These are phyloP conservation scores for Callosobruchus maculatus DNA, from an alignment of 2,888 invertebrate genomes.

Conservation along the genomic window DNA sequence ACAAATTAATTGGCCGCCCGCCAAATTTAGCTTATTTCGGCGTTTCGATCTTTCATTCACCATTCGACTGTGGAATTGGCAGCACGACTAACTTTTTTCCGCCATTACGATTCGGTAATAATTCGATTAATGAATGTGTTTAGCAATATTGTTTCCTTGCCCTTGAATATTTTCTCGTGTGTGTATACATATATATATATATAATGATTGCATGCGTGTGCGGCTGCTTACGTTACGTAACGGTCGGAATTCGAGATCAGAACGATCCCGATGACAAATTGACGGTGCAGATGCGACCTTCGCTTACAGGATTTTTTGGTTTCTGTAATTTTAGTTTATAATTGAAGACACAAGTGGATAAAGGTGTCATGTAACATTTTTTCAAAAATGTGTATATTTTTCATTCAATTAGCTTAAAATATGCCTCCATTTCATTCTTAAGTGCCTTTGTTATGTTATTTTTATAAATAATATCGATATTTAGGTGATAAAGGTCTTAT, in stretches of 20 bases:
- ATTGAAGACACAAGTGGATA: no score
- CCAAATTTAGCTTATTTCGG: background rate
- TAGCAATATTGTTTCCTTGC: background rate
- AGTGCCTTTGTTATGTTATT: no score
- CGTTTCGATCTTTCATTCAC: background rate
- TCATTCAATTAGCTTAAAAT: no score
- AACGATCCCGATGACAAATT: background rate
- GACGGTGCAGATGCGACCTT: background rate
- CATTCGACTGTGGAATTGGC: background rate
- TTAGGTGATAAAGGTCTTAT: no score
- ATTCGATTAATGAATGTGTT: background rate
- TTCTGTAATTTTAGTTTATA: no score
- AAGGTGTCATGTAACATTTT: no score
- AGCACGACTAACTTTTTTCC: background rate
- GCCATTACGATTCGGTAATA: background rate
- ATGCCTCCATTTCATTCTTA: no score
- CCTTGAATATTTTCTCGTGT: background rate
- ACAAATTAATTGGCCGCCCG: background rate
- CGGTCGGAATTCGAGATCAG: background rate
- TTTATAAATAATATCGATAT: no score
- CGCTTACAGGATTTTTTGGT: no score
- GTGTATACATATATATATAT: background rate
- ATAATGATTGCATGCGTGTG: background rate
- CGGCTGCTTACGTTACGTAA: background rate
- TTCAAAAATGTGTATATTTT: no score